Base-by-base conservation (phyloP, 23 tunicate species). In the Pegea sp. region DNA sequence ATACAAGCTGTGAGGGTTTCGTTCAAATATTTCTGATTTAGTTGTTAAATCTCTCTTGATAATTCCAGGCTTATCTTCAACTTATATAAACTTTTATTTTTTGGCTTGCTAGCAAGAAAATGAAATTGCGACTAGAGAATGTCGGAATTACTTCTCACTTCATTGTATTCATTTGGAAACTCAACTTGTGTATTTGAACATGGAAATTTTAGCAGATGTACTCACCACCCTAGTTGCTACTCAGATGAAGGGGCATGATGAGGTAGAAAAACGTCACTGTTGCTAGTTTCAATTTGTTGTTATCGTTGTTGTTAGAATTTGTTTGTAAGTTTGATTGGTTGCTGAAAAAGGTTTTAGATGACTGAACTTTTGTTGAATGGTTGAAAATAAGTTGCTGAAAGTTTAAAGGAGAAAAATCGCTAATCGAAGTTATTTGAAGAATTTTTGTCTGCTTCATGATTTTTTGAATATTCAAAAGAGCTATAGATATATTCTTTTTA, bases 51-150 rank as follows among this genome's bases (percentile, higher is more conserved):
- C n/a, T n/a, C n/a, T n/a, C n/a, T n/a, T n/a, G n/a, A n/a, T n/a
- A n/a, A n/a, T n/a, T n/a, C n/a, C n/a, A n/a, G n/a, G n/a, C n/a
- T n/a, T n/a, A n/a, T n/a, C n/a, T n/a, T n/a, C n/a, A n/a, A n/a
- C n/a, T n/a, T n/a, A n/a, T n/a, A n/a, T n/a, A n/a, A n/a, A n/a
- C n/a, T n/a, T n/a, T n/a, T n/a, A n/a, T n/a, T n/a, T n/a, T n/a
- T n/a, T n/a, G n/a, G n/a, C n/a, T n/a, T n/a, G n/a, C n/a, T n/a
- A 84, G 95, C 95, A 84, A 84, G 95, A 73, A 63, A 73, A 69
- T 48, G 84, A 73, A 53, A 84, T 84, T 26, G 51, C 52, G 29
- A 67, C 70, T 6, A 71, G 79, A 13, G 95, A 84, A 63, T 62
- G 74, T 42, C 70, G 95, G 6, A 84, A 58, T 52, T 84, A 66